These are phyloP conservation scores for Meleagris gallopavo DNA, from an alignment of 2,113 vertebrate genomes.

Conservation along the genomic window DNA sequence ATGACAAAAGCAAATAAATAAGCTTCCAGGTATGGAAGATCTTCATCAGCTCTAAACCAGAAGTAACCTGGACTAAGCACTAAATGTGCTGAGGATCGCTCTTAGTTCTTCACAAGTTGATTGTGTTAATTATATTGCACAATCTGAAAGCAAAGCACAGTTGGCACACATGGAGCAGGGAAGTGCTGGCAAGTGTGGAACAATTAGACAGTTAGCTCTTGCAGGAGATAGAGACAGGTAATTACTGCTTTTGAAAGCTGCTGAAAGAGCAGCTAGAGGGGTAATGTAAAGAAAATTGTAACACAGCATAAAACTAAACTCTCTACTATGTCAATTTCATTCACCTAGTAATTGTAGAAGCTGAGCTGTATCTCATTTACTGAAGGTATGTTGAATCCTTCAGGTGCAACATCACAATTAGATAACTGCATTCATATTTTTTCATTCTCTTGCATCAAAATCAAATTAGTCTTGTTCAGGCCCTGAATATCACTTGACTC, in stretches of 20 bases:
- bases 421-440: background rate
- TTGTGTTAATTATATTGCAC: background rate
- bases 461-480: background rate
- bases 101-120: background rate
- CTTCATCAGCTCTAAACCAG: background rate
- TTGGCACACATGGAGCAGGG: background rate
- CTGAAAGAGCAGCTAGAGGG: background rate
- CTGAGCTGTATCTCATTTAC: background rate
- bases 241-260: background rate
- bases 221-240: background rate
- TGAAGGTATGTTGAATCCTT: background rate
- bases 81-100: background rate
- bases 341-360: background rate
- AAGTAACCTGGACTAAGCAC: background rate
- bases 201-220: background rate
- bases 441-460: background rate
- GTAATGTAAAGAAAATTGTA: accelerated
- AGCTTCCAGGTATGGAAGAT: background rate
- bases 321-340: background rate
- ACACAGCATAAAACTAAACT: background rate
- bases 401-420: background rate
- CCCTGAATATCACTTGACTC: background rate
- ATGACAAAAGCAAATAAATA: background rate
- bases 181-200: background rate
- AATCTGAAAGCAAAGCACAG: background rate